phyloP scores from a whole-genome alignment of 2,888 invertebrate genomes.

The Elegia similella region DNA sequence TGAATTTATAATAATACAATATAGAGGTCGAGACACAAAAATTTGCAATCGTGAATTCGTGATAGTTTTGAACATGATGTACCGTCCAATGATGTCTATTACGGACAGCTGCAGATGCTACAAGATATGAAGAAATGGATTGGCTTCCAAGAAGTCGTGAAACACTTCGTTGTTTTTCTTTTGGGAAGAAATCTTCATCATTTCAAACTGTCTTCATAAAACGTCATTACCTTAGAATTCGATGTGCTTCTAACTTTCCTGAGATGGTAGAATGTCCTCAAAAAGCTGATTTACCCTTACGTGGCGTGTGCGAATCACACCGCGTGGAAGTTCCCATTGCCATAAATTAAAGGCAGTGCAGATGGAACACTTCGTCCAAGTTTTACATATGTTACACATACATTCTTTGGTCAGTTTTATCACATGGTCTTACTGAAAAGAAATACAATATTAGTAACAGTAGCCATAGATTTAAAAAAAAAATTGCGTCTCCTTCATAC shows the following conservation, averaged over 20 bases:
- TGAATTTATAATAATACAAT: no score
- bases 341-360: conserved; percentile 11
- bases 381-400: no score
- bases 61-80: no score
- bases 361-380: neutral
- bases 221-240: conserved; percentile 36
- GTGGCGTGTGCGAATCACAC: conserved; percentile 63
- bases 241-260: conserved; percentile 43
- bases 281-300: conserved; percentile 57
- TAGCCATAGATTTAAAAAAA: no score
- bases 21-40: no score
- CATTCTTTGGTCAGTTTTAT: no score
- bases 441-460: no score
- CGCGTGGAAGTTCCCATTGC: conserved; percentile 62
- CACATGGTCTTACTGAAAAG: no score
- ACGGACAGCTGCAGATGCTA: neutral
- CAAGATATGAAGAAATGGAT: neutral
- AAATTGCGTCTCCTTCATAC: no score
- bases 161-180: neutral
- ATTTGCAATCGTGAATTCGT: no score
- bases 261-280: conserved; percentile 37
- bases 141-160: neutral
- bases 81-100: neutral
- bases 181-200: neutral
- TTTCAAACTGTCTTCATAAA: conserved; percentile 16